Conservation (phyloP, 2,797 vertebrate species). For the Craterocephalus amniculus region DNA sequence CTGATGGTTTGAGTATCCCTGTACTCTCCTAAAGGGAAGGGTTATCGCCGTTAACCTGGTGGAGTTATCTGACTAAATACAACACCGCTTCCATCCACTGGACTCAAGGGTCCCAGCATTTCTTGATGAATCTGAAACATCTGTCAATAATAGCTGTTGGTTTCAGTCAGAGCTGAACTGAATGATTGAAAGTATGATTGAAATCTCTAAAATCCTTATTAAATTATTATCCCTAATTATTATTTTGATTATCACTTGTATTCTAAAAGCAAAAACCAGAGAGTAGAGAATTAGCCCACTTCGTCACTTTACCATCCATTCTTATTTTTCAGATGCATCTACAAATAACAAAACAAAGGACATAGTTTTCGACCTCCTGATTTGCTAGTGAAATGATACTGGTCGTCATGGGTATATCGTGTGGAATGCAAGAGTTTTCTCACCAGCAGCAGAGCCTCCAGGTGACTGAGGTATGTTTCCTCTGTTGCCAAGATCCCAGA, state of each 20-base stretch:
- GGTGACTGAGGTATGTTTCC: slow-evolving; percentile 95
- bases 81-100: neutral
- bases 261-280: neutral
- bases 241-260: neutral
- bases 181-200: neutral
- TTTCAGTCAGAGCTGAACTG: neutral
- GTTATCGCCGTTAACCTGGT: neutral
- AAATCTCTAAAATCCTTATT: neutral
- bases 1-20: neutral
- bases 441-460: slow-evolving; percentile 96
- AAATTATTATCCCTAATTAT: neutral
- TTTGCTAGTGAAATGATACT: too few relatives aligned
- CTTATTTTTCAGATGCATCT: neutral
- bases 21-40: neutral
- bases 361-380: neutral
- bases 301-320: neutral
- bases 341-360: neutral
- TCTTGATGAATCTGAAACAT: neutral
- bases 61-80: too few relatives aligned
- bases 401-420: neutral
- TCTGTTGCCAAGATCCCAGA: slow-evolving; percentile 97
- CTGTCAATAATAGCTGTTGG: neutral
- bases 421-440: slow-evolving; percentile 50
- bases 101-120: neutral
- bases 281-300: neutral